Conservation (phyloP, 2,797 vertebrate genomes). For the Pipistrellus pipistrellus region DNA sequence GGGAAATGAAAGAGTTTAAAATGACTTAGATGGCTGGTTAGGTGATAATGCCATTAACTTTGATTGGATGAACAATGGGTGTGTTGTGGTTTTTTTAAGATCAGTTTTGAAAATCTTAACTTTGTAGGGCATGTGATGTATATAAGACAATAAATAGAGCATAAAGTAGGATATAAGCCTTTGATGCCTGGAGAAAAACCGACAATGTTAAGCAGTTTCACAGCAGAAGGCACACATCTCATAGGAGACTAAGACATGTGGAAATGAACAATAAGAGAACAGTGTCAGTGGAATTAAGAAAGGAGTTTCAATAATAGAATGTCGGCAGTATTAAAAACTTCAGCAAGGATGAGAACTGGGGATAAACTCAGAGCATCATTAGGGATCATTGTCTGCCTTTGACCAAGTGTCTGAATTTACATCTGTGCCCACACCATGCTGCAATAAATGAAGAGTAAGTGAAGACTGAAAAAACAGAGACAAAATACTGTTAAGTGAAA, state of each 20-base stretch:
- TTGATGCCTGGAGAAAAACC: neutral
- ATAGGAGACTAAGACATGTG: neutral
- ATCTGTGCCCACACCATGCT: fast-evolving
- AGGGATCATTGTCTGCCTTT: neutral
- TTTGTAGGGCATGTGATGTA: neutral
- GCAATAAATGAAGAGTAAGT: neutral
- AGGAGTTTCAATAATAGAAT: neutral
- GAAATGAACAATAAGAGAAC: neutral
- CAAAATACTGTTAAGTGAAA: neutral
- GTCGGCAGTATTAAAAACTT: neutral
- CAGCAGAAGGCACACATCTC: neutral
- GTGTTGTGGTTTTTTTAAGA: neutral
- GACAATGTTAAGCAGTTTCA: neutral
- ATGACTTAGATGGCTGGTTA: neutral
- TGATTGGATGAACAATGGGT: neutral
- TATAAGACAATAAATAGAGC: neutral
- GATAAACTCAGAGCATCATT: neutral
- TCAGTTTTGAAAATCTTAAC: neutral
- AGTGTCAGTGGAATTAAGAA: neutral
- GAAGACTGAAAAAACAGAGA: neutral
- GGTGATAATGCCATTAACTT: neutral
- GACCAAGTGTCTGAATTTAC: neutral
- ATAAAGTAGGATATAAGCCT: neutral
- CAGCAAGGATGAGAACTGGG: neutral
- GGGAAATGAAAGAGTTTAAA: neutral